Evolutionary conservation across 2,113 vertebrate species (phyloP).

Genomic region (Grammomys dolichurus): DNA sequence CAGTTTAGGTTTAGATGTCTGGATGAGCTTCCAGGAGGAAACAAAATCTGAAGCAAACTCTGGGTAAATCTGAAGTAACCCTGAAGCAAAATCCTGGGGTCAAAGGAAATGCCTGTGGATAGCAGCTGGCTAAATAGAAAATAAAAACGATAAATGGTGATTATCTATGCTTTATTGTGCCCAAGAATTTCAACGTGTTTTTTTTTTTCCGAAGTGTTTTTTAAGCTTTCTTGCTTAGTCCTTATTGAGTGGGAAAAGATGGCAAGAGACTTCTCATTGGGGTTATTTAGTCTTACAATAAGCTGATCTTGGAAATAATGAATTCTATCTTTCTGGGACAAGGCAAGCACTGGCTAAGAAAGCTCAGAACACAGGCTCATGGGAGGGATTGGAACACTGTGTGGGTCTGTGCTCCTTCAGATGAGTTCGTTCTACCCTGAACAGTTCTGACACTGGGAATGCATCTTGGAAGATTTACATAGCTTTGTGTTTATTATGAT

Average conservation of each 20-base stretch:
- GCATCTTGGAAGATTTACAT: constrained; percentile 8
- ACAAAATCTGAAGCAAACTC: too few relatives aligned
- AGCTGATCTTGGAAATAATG: not conserved
- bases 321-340: not conserved
- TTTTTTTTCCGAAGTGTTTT: too few relatives aligned
- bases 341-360: not conserved
- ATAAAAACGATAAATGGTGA: not conserved
- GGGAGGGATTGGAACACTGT: not conserved
- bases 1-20: too few relatives aligned
- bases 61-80: too few relatives aligned
- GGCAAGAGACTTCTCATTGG: not conserved
- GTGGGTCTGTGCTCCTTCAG: not conserved
- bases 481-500: constrained; percentile 40
- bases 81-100: not conserved
- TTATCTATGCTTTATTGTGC: not conserved
- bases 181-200: not conserved
- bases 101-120: not conserved
- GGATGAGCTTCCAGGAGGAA: not conserved
- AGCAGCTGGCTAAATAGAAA: not conserved
- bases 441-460: not conserved
- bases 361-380: not conserved
- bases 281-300: not conserved
- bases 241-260: accelerated
- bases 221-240: not conserved
- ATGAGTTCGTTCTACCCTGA: not conserved